These are phyloP conservation scores for Heterotis niloticus DNA, from an alignment of 2,113 vertebrate genomes.

Conservation along the genomic window DNA sequence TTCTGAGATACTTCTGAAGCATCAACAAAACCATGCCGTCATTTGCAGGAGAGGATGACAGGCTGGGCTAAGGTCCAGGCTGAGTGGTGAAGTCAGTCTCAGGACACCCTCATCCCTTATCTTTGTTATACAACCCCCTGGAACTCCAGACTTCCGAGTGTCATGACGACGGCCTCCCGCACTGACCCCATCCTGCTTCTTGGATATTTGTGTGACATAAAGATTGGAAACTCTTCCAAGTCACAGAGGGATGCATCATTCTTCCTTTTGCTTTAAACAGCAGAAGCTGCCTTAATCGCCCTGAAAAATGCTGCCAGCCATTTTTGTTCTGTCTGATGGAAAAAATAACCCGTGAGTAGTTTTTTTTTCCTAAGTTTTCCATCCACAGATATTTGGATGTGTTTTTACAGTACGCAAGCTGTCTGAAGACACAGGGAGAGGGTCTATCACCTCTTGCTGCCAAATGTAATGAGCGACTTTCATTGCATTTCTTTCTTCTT, in stretches of 20 bases:
- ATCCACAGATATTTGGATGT: conserved; percentile 47
- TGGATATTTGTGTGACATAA: not conserved
- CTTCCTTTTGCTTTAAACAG: not conserved
- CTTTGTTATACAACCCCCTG: no score
- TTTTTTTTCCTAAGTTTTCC: conserved; percentile 44
- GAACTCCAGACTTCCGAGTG: not conserved
- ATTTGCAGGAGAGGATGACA: not conserved
- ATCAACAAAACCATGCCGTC: not conserved
- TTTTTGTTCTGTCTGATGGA: conserved; percentile 17
- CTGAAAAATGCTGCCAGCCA: conserved; percentile 15
- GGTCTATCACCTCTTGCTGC: conserved; percentile 46
- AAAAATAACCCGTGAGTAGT: conserved; percentile 26
- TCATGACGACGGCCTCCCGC: not conserved
- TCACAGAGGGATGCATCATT: not conserved
- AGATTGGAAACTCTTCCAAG: not conserved
- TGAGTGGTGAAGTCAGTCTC: not conserved
- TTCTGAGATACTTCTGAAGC: not conserved
- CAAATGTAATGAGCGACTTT: conserved; percentile 51
- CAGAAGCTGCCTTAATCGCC: not conserved
- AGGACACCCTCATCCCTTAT: not conserved
- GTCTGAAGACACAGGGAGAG: conserved; percentile 18
- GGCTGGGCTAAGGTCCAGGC: not conserved
- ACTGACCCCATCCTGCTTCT: not conserved
- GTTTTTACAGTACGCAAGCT: conserved; percentile 30
- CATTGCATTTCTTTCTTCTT: conserved; percentile 23